Evolutionary conservation across 2,113 vertebrate species (phyloP), one percentile per base, ranked within the genome.

Genomic region (Recurvirostra avosetta): DNA sequence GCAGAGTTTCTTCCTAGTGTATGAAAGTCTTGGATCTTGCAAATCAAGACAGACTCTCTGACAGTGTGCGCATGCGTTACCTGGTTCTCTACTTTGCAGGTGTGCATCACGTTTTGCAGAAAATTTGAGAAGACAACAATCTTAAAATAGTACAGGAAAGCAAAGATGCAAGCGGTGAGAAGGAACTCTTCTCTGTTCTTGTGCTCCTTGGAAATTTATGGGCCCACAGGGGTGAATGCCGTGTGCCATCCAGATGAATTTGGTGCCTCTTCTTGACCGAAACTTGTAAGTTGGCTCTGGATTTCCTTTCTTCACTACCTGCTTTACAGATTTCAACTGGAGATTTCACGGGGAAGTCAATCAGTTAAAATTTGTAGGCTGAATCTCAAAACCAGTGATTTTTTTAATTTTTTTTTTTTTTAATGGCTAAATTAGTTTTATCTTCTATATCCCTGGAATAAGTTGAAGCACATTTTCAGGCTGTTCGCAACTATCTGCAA

Each of bases 161-260:
- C 41, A 56, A 55, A 83, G 65, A 62, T 19, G 59, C 6, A 61
- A 71, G 56, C 3, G 27, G 40, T 26, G 73, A 87, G 53, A 40
- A 52, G 36, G 40, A 65, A 16, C 9, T 14, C 38, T 19, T 45
- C 41, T 75, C 76, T 34, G 15, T 38, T 47, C 59, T 53, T 53
- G 8, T 30, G 47, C n/a, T 62, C 7, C 62, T 23, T 61, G 52
- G 59, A 53, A 59, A 63, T 22, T 17, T 14, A 19, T 27, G 73
- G 66, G 6, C 38, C 40, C 22, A 6, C 30, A 29, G 19, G 3
- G 13, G 3, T 18, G 38, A 53, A 36, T 8, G 10, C 12, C 0
- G 3, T 55, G n/a, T 4, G 2, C n/a, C n/a, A 6, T 41, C 45
- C 3, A 1, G n/a, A 10, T 66, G 75, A 19, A 34, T 19, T 12